phyloP scores from a whole-genome alignment of 1,140 invertebrate genomes.

The Pachypeltis micranthus region DNA sequence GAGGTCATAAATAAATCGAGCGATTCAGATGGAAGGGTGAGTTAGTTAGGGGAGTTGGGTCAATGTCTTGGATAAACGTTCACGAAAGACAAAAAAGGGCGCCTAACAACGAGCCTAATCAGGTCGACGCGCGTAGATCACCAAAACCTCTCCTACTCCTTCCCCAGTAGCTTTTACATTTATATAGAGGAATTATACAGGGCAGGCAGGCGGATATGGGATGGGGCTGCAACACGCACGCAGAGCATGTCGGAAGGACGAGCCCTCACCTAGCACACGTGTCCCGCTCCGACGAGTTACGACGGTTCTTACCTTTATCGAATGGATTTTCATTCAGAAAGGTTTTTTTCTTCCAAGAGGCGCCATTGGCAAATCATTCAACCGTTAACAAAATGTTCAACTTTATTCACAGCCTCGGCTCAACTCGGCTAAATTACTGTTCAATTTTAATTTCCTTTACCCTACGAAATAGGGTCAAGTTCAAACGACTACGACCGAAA shows the following conservation, averaged over 20 bases:
- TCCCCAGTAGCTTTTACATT: conserved; percentile 1
- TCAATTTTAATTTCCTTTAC: too few relatives aligned
- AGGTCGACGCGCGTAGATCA: neutral
- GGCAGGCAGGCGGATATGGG: neutral
- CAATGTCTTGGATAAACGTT: too few relatives aligned
- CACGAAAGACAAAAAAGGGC: neutral
- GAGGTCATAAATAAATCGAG: too few relatives aligned
- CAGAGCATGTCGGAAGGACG: neutral
- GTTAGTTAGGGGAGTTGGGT: too few relatives aligned
- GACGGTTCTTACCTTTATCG: neutral
- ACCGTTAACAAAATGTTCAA: too few relatives aligned
- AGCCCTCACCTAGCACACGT: neutral
- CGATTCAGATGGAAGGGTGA: too few relatives aligned
- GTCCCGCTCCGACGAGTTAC: neutral
- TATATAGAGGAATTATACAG: conserved; percentile 7
- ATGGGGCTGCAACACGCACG: neutral
- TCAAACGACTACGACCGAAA: too few relatives aligned
- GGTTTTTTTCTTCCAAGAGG: too few relatives aligned
- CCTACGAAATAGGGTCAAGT: too few relatives aligned
- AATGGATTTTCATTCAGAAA: neutral
- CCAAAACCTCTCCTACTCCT: neutral
- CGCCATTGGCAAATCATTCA: too few relatives aligned
- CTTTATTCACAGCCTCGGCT: too few relatives aligned
- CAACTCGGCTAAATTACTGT: too few relatives aligned
- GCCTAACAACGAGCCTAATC: neutral